Evolutionary conservation across 2,888 invertebrate species (phyloP).

Genomic region (Conistra vaccinii): DNA sequence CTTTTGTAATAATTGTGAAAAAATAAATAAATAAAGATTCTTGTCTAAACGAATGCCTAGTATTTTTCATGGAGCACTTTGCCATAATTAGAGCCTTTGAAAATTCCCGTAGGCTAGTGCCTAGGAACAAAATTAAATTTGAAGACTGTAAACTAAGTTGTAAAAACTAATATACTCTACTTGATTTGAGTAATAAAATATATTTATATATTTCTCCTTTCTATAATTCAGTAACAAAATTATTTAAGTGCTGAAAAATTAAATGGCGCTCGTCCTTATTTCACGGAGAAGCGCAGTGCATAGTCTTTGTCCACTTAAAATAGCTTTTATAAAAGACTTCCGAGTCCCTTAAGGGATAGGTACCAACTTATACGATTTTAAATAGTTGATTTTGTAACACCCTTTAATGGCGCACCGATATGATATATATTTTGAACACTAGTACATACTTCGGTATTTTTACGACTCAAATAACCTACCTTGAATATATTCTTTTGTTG

Average conservation of each 20-base stretch:
- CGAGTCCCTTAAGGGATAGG: constrained; percentile 17
- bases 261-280: constrained; percentile 21
- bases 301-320: constrained; percentile 38
- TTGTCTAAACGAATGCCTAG: not conserved
- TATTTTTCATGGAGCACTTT: not conserved
- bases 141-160: not conserved
- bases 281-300: constrained; percentile 9
- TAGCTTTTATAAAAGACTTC: constrained; percentile 34
- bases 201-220: not conserved
- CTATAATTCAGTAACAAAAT: not conserved
- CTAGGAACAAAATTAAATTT: not conserved
- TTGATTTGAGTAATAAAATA: not conserved
- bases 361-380: not conserved
- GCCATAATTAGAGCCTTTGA: not conserved
- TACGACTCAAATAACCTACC: not conserved
- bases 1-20: too few species aligned
- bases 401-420: not conserved
- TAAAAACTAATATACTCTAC: not conserved
- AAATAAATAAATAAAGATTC: too few species aligned
- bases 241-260: not conserved
- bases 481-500: not conserved
- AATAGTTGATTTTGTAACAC: constrained; percentile 5
- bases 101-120: too few species aligned
- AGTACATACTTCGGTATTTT: not conserved
- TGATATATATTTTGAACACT: not conserved